Conservation (phyloP, 2,113 vertebrate species). For the Rhizomys pruinosus region DNA sequence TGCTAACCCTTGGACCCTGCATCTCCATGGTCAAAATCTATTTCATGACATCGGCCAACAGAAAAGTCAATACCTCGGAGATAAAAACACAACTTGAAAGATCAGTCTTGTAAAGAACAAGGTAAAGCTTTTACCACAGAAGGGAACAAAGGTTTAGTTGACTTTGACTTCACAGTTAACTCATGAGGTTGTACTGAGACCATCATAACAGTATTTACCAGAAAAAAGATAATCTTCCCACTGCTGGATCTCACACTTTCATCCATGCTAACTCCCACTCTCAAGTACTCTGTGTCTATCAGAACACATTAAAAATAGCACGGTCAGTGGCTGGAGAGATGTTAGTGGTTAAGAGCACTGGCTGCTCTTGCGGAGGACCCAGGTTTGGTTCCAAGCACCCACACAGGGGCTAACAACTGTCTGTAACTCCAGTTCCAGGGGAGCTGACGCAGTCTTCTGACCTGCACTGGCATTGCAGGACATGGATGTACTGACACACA, state of each 20-base stretch:
- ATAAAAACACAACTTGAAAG: not conserved
- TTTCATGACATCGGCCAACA: not conserved
- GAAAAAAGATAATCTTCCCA: not conserved
- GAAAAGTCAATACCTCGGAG: not conserved
- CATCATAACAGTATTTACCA: not conserved
- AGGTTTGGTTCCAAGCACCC: too few species aligned
- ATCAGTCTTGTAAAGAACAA: not conserved
- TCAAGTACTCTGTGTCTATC: not conserved
- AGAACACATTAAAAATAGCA: rapidly evolving
- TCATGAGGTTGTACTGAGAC: not conserved
- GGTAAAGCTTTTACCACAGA: not conserved
- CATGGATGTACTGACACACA: too few species aligned
- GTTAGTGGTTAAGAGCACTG: too few species aligned
- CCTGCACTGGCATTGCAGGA: too few species aligned
- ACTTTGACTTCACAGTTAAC: not conserved
- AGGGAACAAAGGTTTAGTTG: not conserved
- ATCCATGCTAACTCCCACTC: too few species aligned
- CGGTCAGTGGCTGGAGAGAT: too few species aligned
- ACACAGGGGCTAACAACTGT: too few species aligned
- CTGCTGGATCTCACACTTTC: not conserved
- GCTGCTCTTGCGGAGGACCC: too few species aligned
- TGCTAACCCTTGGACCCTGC: not conserved
- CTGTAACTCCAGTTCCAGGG: too few species aligned
- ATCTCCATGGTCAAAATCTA: not conserved
- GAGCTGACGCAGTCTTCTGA: too few species aligned